Evolutionary conservation across 2,888 invertebrate species (phyloP).

Genomic region (Drosophila acutilabella): DNA sequence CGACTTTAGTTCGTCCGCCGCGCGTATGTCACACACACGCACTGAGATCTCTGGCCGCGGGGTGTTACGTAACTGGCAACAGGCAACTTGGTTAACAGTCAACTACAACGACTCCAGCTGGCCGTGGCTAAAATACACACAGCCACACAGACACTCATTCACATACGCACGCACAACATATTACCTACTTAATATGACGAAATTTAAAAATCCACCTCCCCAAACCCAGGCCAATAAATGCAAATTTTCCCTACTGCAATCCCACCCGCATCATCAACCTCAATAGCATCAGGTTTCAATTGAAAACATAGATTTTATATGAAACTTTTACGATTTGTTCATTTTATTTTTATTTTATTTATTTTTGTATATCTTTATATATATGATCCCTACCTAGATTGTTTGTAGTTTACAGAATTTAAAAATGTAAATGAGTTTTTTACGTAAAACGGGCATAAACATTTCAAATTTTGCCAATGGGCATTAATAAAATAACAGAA

Average conservation of each 20-base stretch:
- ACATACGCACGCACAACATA: slow-evolving; percentile 53
- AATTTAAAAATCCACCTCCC: slow-evolving; percentile 43
- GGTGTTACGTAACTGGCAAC: slow-evolving; percentile 72
- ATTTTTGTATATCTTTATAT: background rate
- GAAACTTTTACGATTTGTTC: slow-evolving; percentile 48
- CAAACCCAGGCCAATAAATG: background rate
- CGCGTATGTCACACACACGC: slow-evolving; percentile 79
- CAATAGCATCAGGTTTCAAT: slow-evolving; percentile 54
- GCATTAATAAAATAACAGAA: slow-evolving; percentile 69
- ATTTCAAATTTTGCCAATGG: slow-evolving; percentile 71
- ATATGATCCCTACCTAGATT: slow-evolving; percentile 58
- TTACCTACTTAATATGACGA: slow-evolving; percentile 78
- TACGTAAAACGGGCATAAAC: slow-evolving; percentile 68
- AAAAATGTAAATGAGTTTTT: slow-evolving; percentile 56
- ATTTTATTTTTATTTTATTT: slow-evolving; percentile 24
- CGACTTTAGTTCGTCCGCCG: slow-evolving; percentile 80
- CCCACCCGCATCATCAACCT: slow-evolving; percentile 29
- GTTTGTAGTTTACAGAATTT: slow-evolving; percentile 67
- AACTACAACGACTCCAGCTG: slow-evolving; percentile 51
- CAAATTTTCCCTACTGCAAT: slow-evolving; percentile 15
- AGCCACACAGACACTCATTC: too few relatives aligned
- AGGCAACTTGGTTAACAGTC: slow-evolving; percentile 57
- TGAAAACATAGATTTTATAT: slow-evolving; percentile 72
- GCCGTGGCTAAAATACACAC: slow-evolving; percentile 53
- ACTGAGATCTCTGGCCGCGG: slow-evolving; percentile 40